Evolutionary conservation across 2,888 invertebrate species (phyloP), one percentile per base, ranked within the genome.

Genomic region (Coleophora flavipennella): DNA sequence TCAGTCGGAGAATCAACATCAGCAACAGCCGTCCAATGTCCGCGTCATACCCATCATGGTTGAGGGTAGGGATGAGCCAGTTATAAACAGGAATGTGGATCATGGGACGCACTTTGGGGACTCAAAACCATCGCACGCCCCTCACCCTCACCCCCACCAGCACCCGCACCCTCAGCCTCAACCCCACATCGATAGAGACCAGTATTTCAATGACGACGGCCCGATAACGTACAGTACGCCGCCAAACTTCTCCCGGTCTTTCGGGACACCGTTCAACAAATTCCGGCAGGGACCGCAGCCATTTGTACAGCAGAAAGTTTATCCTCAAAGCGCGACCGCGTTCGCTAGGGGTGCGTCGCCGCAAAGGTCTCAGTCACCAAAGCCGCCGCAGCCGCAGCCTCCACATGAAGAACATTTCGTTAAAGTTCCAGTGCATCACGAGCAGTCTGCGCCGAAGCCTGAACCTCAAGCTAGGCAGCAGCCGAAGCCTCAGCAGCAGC

Each of bases 1-100:
- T 7, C 10, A n/a, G 28, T 9, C 8, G n/a, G 29, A 29, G 29
- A 10, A 62, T 38, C 68, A 59, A 52, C 53, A 53, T 35, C 53
- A 59, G 31, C 61, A 68, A 46, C 63, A 69, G 36, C 66, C 77
- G 48, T 76, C 87, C 33, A 90, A 88, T 54, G 91, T 94, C 35
- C 87, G 95, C 45, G 92, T 93, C 59, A 95, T 95, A 71, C 95
- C 95, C 13, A 95, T 95, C 48, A 92, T 92, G 61, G 92, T 95
- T 0, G 95, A 96, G 72, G 94, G 94, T 7, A 86, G 94, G 38
- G 92, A 93, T 55, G 91, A 92, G 59, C 93, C 94, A 1, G 88
- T 94, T 11, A 84, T 92, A 40, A 90, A 91, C 45, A 90, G 88
- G 60, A 81, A 85, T 43, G 70, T 68, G n/a, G 85, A 81, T 36